These are phyloP conservation scores for Myiopsitta monachus DNA, from an alignment of 2,113 vertebrate genomes.

Conservation along the genomic window DNA sequence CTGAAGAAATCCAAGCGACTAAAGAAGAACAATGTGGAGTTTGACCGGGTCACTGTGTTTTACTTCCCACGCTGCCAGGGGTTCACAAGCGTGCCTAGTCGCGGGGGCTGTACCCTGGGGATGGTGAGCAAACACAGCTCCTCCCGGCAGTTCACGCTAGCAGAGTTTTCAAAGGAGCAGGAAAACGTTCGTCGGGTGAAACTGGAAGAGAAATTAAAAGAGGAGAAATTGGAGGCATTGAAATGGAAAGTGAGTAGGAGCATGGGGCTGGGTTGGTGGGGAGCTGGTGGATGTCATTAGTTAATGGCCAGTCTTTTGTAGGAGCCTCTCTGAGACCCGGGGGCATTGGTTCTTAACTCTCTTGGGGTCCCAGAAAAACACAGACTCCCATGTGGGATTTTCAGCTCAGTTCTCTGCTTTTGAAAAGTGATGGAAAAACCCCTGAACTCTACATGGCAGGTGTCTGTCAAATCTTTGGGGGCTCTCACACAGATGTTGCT, in stretches of 20 bases:
- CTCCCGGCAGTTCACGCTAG: constrained; percentile 83
- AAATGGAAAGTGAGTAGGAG: constrained; percentile 81
- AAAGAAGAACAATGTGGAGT: constrained; percentile 83
- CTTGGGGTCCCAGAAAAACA: neutral
- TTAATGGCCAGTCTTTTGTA: neutral
- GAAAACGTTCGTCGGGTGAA: constrained; percentile 80
- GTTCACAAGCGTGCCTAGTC: constrained; percentile 94
- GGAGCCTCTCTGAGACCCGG: neutral
- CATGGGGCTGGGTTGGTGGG: neutral
- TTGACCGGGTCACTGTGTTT: constrained; percentile 91
- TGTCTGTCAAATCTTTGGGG: neutral
- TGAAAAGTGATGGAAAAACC: neutral
- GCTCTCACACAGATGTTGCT: neutral
- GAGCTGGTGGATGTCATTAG: neutral
- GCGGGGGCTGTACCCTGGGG: constrained; percentile 93
- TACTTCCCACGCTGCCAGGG: constrained; percentile 97
- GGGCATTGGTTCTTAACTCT: neutral
- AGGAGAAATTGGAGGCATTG: constrained; percentile 87
- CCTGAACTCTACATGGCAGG: neutral
- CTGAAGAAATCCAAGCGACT: constrained; percentile 86
- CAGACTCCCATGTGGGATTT: neutral
- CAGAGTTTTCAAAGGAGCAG: constrained; percentile 88
- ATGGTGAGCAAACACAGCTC: constrained; percentile 87
- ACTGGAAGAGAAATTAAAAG: constrained; percentile 83
- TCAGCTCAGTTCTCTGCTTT: neutral